phyloP scores from a whole-genome alignment of 2,888 invertebrate species.

The Endotricha flammealis region DNA sequence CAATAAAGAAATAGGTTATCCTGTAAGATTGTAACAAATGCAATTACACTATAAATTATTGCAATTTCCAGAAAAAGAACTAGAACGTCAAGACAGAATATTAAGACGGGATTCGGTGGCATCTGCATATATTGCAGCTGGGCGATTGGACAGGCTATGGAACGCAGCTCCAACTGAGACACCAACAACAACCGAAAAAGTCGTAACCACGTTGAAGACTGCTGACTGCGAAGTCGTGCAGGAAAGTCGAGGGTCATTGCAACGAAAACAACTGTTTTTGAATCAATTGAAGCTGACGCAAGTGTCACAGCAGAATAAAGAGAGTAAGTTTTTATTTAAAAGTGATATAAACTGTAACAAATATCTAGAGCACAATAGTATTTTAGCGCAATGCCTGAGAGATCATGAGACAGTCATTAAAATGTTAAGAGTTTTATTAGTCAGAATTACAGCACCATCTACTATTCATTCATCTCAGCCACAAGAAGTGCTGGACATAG shows the following conservation, averaged over 20 bases:
- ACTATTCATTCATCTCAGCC: too few species aligned
- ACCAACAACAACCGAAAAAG: conserved; percentile 31
- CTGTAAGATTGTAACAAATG: too few species aligned
- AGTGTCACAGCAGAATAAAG: conserved; percentile 73
- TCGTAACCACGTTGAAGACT: background rate
- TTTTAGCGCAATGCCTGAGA: too few species aligned
- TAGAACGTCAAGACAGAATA: conserved; percentile 79
- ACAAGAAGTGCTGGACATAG: too few species aligned
- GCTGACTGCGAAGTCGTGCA: conserved; percentile 10
- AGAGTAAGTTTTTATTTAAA: conserved; percentile 63
- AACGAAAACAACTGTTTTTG: conserved; percentile 79
- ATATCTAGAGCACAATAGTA: too few species aligned
- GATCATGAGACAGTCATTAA: too few species aligned
- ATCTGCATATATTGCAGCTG: conserved; percentile 63
- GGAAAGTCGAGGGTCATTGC: conserved; percentile 30
- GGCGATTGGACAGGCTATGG: conserved; percentile 42
- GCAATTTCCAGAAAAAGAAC: conserved; percentile 68
- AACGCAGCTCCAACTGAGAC: conserved; percentile 34
- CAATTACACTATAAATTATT: too few species aligned
- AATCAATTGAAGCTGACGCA: conserved; percentile 75
- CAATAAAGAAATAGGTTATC: too few species aligned
- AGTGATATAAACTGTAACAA: too few species aligned
- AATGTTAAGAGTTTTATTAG: too few species aligned
- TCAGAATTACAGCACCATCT: too few species aligned
- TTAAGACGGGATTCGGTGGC: conserved; percentile 70